Base-by-base conservation (phyloP, 2,797 vertebrate species). In the Scomberomorus guttatus region DNA sequence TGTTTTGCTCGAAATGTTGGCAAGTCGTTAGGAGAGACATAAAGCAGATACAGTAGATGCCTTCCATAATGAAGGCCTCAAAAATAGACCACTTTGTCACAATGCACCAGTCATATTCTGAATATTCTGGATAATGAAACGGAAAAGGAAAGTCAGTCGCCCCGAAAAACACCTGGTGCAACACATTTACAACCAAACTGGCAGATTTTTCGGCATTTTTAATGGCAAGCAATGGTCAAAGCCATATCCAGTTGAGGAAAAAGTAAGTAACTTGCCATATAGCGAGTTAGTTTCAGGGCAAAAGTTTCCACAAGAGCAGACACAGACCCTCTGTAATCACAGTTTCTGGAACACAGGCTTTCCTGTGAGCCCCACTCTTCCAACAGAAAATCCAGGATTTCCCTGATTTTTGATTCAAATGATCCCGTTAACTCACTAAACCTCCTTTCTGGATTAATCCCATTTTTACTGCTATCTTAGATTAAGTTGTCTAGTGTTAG, bases 341-440 rank as follows among this genome's bases (percentile, higher is more conserved):
- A 25, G 48, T 81, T 82, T 83, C 58, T 75, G 46, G 48, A 79
- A 65, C 75, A 73, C 15, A 10, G 10, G 8, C 67, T 72, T 54
- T 68, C 48, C 42, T 60, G 11, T 68, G 68, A 79, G 68, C 61
- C 56, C 60, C 68, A 59, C 80, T 80, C 73, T 57, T 75, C 25
- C 6, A 37, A 50, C 15, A 42, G 54, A 60, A 77, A 71, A 51
- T 73, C 37, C 48, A 50, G 29, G 42, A 79, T 18, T 74, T 79
- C 44, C 46, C 46, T 77, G 11, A 64, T 44, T 77, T 79, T 60
- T 18, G 13, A 61, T 34, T 68, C n/a, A 66, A 3, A 12, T 57
- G 52, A 56, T 71, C 51, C 18, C 42, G 55, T 70, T 67, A 75
- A 71, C 22, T 18, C 39, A 64, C 7, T 32, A 62, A 65, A 56